Base-by-base conservation (phyloP, 1,140 invertebrate genomes). In the Rhyzopertha dominica region DNA sequence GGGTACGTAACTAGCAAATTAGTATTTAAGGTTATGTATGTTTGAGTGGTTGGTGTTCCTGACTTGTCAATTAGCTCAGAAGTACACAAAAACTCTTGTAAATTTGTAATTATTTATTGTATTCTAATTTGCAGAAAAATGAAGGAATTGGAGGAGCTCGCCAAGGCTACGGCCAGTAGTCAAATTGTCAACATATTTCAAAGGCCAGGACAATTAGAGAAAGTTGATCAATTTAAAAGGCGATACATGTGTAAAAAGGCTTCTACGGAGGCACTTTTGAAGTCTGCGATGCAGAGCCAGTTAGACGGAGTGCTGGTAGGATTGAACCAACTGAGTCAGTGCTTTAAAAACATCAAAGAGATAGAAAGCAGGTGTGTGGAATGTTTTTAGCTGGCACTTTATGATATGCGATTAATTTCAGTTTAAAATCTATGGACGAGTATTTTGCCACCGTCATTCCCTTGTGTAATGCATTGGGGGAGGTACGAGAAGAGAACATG, bases 261-360 rank as follows among this genome's bases (percentile, higher is more conserved):
- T 1, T 95, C 95, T 4, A 90, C 96, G 17, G 95, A 99, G 72
- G 91, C 94, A 9, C 89, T 96, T 78, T 68, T 99, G 12, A 97
- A 98, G 72, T 96, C 93, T n/a, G 92, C 93, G 4, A 92, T 99
- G 74, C 95, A 99, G 71, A 93, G 91, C 59, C 95, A 99, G 70
- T 68, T 99, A 25, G 95, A 99, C 73, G 95, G 94, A 0, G 95
- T 98, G 0, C 78, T 87, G 56, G 86, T 90, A 8, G 95, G 95
- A 0, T 77, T 99, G n/a, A 84, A 87, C 60, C 89, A 97, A 63
- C 70, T 99, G 10, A 79, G 90, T 55, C 77, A 78, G 19, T 87
- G 90, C 28, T 70, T 92, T 16, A 77, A 85, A 58, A 90, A 94
- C 73, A 85, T 97, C 4, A 85, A 89, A 59, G 70, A 87, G 68